Base-by-base conservation (phyloP, 2,797 vertebrate species). In the Coracias cyanogaster region DNA sequence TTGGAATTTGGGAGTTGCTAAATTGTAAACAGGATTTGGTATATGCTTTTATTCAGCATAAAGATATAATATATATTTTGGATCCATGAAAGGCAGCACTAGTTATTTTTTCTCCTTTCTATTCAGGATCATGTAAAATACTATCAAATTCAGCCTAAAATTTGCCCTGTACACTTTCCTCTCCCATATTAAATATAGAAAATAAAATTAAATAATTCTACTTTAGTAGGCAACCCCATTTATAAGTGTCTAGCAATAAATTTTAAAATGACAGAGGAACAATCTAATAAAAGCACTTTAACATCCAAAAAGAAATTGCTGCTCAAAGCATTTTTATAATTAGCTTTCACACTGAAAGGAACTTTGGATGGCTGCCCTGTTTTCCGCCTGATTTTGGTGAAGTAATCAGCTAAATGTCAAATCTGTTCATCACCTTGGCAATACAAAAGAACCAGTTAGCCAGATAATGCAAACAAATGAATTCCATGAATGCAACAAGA, bases 281-380 rank as follows among this genome's bases (percentile, higher is more conserved):
- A 98, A 98, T 98, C 97, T 98, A 98, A 98, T 98, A 98, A 98
- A 98, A 98, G 95, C 95, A 97, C 96, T 98, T 98, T 97, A 96
- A 97, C 94, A 94, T 97, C 96, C 94, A 96, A 96, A 96, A 97
- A 98, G 97, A 98, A 98, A 98, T 80, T 97, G 97, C 97, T 98
- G 96, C 73, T 96, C 83, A 92, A 97, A 98, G 98, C 98, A 96
- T 97, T 98, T 98, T 97, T 87, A 97, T 97, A 98, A 98, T 98
- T 98, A 98, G 96, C 93, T 98, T 97, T 98, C 94, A 96, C 94
- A 90, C 77, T 94, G 96, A 96, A 93, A 97, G 94, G 97, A 96
- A 97, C 86, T 96, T 97, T 97, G 97, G 97, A 96, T 73, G 55
- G 29, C 20, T 97, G 94, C 97, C 97, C 97, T 96, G 94, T 96